These are phyloP conservation scores for Falco peregrinus DNA, from an alignment of 2,797 vertebrate genomes.

Conservation along the genomic window DNA sequence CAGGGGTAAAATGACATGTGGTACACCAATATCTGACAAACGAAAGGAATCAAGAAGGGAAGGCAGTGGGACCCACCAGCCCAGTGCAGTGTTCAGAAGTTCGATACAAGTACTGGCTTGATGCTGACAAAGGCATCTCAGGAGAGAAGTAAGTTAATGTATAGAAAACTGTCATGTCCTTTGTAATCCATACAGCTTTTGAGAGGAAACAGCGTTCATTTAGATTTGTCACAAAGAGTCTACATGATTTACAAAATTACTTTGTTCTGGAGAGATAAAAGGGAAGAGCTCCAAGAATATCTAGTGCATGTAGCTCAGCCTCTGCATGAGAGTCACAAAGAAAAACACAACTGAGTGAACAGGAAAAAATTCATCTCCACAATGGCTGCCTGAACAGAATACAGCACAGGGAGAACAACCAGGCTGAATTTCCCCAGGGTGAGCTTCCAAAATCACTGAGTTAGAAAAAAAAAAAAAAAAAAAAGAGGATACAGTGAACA, in stretches of 20 bases:
- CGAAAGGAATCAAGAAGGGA: background rate
- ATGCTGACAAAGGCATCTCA: background rate
- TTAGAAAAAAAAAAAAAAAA: background rate
- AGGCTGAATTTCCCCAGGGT: background rate
- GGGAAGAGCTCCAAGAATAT: constrained; percentile 11
- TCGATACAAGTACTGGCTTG: background rate
- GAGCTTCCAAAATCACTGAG: background rate
- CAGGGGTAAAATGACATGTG: background rate
- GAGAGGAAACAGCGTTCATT: background rate
- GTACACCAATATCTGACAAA: background rate
- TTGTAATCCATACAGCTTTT: background rate
- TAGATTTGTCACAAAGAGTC: background rate
- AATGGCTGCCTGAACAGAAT: background rate
- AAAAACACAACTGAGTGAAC: background rate
- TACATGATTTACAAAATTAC: background rate
- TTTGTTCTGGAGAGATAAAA: constrained; percentile 40
- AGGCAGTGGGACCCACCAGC: background rate
- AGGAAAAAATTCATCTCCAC: background rate
- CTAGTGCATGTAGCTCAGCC: background rate
- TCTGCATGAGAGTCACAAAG: background rate
- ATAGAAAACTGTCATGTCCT: background rate
- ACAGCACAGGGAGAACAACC: background rate
- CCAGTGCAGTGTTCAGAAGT: background rate
- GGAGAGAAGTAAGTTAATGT: background rate
- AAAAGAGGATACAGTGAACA: background rate